Evolutionary conservation across 2,113 vertebrate species (phyloP), one percentile per base, ranked within the genome.

Genomic region (Osmerus mordax): DNA sequence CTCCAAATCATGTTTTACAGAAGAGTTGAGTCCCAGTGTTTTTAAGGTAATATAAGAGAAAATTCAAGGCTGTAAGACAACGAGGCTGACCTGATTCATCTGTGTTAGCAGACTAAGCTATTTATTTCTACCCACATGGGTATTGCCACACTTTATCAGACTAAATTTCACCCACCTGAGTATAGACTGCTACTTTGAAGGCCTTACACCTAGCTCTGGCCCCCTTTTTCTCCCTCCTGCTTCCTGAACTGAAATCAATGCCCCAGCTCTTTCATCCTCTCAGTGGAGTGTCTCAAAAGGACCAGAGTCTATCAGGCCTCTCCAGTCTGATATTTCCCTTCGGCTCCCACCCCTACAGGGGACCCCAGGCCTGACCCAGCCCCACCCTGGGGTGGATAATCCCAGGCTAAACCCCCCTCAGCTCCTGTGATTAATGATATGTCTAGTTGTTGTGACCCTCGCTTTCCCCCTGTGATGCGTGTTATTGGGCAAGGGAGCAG

Each of bases 351-450:
- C 80, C 83, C 84, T 70, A 83, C 51, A 7, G 79, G 78, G 67
- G 70, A 83, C 76, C 75, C 65, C 53, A 67, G 78, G 74, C 84
- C 76, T 71, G 81, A 84, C 78, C 76, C 64, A 21, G 74, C 32
- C 73, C 78, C 62, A 41, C 58, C 74, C 21, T 13, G 75, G 78
- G 83, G 81, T 1, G 32, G 83, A 85, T 90, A 89, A 91, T 88
- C 84, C 83, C 52, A 56, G 67, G 72, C 73, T 88, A 81, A 90
- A 88, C 75, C 80, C 80, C 65, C 81, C 62, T 25, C 70, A 80
- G 81, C 87, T 83, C 81, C 69, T 81, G 80, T 86, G 86, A 88
- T 91, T 91, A 87, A 90, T 88, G 84, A 85, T 83, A 85, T 74
- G 81, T 86, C 82, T 84, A 52, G 73, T 70, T 73, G 72, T 78